These are phyloP conservation scores for Rachycentron canadum DNA, from an alignment of 2,797 vertebrate species.

Conservation along the genomic window DNA sequence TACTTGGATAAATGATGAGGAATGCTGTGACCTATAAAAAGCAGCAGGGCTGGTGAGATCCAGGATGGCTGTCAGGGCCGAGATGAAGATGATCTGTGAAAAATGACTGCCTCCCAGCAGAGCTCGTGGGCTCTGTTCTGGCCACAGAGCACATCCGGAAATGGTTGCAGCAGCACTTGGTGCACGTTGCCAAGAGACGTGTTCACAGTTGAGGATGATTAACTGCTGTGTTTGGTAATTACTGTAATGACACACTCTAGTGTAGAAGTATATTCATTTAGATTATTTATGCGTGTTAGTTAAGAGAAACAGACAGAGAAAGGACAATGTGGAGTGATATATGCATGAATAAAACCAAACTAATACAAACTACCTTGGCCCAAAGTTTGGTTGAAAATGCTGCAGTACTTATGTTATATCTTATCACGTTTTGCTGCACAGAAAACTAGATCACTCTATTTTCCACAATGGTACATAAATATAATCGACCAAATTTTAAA, in stretches of 20 bases:
- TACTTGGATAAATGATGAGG: slow-evolving; percentile 11
- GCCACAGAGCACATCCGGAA: slow-evolving; percentile 16
- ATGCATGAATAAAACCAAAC: neutral
- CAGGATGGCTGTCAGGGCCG: slow-evolving; percentile 17
- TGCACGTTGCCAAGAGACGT: slow-evolving; percentile 50
- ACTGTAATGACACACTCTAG: slow-evolving; percentile 63
- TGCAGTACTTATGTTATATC: neutral
- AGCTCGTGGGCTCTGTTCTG: neutral
- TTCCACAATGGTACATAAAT: neutral
- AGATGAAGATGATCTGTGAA: slow-evolving; percentile 51
- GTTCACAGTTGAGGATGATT: slow-evolving; percentile 50
- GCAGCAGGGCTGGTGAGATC: slow-evolving; percentile 29
- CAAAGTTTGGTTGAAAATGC: neutral
- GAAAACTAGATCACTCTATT: neutral
- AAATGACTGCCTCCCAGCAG: slow-evolving; percentile 43
- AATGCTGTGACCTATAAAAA: slow-evolving; percentile 40
- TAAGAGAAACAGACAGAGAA: slow-evolving; percentile 2
- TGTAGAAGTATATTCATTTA: slow-evolving; percentile 35
- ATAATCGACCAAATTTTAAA: neutral
- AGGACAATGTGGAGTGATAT: neutral
- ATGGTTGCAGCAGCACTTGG: slow-evolving; percentile 33
- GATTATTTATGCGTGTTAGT: slow-evolving; percentile 29
- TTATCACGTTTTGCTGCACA: neutral
- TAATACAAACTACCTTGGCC: neutral
- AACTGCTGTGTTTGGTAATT: slow-evolving; percentile 56